Evolutionary conservation across 2,113 vertebrate species (phyloP).

Genomic region (Uria aalge): DNA sequence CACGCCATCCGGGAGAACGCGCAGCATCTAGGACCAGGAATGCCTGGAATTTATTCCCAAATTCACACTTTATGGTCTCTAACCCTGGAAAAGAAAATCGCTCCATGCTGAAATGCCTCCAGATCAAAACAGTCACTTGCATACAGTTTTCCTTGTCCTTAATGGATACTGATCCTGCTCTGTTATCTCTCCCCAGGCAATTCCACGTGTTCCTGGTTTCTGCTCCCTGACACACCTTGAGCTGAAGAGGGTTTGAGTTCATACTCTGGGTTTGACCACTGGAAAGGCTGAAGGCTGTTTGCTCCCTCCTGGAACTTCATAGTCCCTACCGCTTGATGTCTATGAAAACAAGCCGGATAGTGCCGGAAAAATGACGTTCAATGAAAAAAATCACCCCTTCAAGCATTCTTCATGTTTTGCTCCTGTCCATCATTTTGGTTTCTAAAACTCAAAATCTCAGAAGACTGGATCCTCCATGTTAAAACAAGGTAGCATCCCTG

Average conservation of each 20-base stretch:
- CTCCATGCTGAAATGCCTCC: background rate
- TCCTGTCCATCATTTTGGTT: background rate
- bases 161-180: background rate
- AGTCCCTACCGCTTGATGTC: background rate
- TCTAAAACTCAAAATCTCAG: background rate
- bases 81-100: background rate
- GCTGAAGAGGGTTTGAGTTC: background rate
- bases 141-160: too few species aligned
- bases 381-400: background rate
- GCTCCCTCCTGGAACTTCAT: background rate
- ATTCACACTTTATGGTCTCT: background rate
- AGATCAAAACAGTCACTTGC: background rate
- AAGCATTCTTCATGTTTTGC: background rate
- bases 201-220: fast-evolving
- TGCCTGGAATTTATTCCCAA: background rate
- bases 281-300: background rate
- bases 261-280: background rate
- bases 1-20: background rate
- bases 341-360: background rate
- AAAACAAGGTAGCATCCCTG: background rate
- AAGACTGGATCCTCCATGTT: background rate
- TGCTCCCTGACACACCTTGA: background rate
- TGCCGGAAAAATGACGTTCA: background rate
- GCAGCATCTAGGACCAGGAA: background rate
- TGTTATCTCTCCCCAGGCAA: background rate